Conservation (phyloP, 2,888 invertebrate genomes). For the Clostera curtula region DNA sequence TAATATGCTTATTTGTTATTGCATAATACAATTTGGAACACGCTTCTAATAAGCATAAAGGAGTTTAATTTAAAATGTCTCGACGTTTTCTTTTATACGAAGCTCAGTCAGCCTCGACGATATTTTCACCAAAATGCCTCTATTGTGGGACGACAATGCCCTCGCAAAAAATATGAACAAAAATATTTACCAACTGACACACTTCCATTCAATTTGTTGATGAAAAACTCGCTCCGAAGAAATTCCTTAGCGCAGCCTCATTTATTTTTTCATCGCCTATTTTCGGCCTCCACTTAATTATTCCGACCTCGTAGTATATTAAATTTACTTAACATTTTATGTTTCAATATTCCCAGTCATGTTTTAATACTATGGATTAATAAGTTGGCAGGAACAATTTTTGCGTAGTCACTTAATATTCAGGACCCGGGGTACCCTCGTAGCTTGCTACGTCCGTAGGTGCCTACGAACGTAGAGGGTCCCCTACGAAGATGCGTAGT, state of each 20-base stretch:
- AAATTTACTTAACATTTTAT: conserved; percentile 21
- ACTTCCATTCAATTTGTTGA: conserved; percentile 1
- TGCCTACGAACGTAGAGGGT: conserved; percentile 29
- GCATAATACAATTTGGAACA: too few relatives aligned
- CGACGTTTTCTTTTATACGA: conserved; percentile 1
- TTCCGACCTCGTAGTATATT: conserved; percentile 20
- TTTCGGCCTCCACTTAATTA: conserved; percentile 10
- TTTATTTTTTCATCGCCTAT: conserved; percentile 3
- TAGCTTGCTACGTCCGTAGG: conserved; percentile 16
- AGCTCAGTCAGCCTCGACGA: conserved; percentile 1
- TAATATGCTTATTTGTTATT: too few relatives aligned
- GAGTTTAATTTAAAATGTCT: neutral
- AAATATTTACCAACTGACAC: conserved; percentile 2
- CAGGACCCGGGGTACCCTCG: conserved; percentile 19
- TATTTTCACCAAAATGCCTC: conserved; percentile 2
- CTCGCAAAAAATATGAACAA: conserved; percentile 1
- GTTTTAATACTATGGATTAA: conserved; percentile 12
- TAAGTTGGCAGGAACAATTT: conserved; percentile 7
- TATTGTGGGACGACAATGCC: conserved; percentile 1
- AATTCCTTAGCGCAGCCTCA: conserved; percentile 1
- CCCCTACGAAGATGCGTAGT: conserved; percentile 27
- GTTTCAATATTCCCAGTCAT: conserved; percentile 12
- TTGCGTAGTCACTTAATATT: conserved; percentile 18
- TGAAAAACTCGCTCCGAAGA: neutral
- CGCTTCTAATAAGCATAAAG: too few relatives aligned